These are phyloP conservation scores for Synanthedon tipuliformis DNA, from an alignment of 2,888 invertebrate genomes.

Conservation along the genomic window DNA sequence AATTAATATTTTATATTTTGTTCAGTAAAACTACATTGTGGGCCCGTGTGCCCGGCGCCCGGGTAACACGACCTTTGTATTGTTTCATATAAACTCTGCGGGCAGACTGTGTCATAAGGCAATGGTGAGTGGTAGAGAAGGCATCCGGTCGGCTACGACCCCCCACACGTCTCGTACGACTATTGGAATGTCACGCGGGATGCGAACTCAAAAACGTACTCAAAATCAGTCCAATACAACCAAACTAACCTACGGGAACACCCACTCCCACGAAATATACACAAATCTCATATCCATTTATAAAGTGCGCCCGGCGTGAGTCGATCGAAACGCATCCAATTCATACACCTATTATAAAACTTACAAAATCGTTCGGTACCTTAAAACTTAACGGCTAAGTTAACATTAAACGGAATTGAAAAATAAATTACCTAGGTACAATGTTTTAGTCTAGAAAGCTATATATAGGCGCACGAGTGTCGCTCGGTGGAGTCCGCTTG, in stretches of 20 bases:
- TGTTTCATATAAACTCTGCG: conserved; percentile 70
- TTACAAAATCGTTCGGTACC: conserved; percentile 69
- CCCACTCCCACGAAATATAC: conserved; percentile 40
- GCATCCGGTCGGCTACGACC: conserved; percentile 39
- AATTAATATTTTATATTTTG: conserved; percentile 72
- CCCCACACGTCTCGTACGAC: conserved; percentile 32
- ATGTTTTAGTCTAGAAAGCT: conserved; percentile 67
- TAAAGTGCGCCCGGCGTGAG: conserved; percentile 34
- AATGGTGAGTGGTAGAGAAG: conserved; percentile 59
- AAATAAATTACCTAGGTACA: conserved; percentile 73
- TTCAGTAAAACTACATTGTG: conserved; percentile 71
- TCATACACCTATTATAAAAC: conserved; percentile 65
- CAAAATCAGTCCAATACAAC: no score
- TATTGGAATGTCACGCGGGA: conserved; percentile 68
- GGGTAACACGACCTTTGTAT: conserved; percentile 71
- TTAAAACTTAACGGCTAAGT: conserved; percentile 64
- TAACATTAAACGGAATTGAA: conserved; percentile 72
- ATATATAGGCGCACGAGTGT: conserved; percentile 61
- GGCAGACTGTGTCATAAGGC: conserved; percentile 71
- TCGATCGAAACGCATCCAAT: conserved; percentile 43
- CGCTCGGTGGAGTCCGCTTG: conserved; percentile 43
- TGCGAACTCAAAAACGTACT: conserved; percentile 44
- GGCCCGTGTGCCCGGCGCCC: conserved; percentile 68
- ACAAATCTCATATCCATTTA: conserved; percentile 37
- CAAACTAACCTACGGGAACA: conserved; percentile 29